Evolutionary conservation across 37 sponge, comb jelly and placozoan genomes (phyloP), one percentile per base, ranked within the genome.

Genomic region (Aphrocallistes beatrix): DNA sequence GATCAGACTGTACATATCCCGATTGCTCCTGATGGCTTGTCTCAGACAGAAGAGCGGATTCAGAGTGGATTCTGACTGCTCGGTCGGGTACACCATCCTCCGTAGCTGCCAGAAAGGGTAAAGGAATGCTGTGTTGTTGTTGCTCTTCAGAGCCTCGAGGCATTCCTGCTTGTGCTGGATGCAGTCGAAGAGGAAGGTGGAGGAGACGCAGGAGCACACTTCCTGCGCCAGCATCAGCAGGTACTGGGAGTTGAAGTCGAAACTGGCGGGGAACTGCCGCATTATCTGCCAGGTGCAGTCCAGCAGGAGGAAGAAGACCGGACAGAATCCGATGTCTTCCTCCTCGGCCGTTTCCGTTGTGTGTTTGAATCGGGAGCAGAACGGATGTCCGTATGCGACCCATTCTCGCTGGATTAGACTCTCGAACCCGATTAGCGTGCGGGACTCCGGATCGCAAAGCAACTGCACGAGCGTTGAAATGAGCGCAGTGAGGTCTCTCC

Each of bases 281-380:
- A 88, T 89, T 38, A 98, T 87, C 85, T 98, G 99, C 88, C 91
- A 91, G 16, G 93, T 93, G 86, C 99, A 98, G 87, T 98, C 96
- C 83, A 95, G 83, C 86, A 98, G 93, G 36, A 94, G 92, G 10
- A 95, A 82, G 86, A 98, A 98, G 28, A 95, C 91, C 36, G 99
- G 99, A 49, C 93, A 91, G 89, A 93, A 51, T 37, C 36, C 51
- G 36, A 37, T 83, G 8, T 38, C 82, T 3, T 82, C 50, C 39
- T 51, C 50, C 1, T 39, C 82, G 6, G 51, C 17, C 0, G 50
- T 13, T 47, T 39, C 84, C 25, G 86, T n/a, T 1, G 49, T 37
- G 81, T 89, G 83, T 3, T 51, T 51, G 37, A 86, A 86, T 17
- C 95, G 49, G 36, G 87, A 81, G 39, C 84, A 51, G 84, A 97